Evolutionary conservation across 2,113 vertebrate genomes (phyloP), one percentile per base, ranked within the genome.

Genomic region (Pyrgilauda ruficollis): DNA sequence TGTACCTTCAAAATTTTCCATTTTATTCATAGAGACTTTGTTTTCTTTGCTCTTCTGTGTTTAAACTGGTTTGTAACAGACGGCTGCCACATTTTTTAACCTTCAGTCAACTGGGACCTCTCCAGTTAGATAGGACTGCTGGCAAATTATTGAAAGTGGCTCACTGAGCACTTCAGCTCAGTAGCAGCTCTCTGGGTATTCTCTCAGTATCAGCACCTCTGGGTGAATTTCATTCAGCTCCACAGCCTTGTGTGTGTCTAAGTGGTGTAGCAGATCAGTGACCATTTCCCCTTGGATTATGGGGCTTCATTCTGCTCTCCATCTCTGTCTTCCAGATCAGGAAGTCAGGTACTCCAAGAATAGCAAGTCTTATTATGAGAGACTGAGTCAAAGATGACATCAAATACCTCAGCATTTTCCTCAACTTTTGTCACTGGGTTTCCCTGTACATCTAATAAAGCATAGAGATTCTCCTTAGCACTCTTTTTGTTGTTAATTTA

Each of bases 61-160:
- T 74, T 74, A n/a, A 47, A 64, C n/a, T 3, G 4, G 3, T 27
- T 63, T 0, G 0, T 39, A 47, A 55, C 9, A 28, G n/a, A 64
- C 23, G 18, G 22, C 18, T 61, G 46, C 33, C 19, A 33, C 18
- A 22, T 61, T 68, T 44, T 5, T 33, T 46, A 69, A 33, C 46
- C 17, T 77, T 43, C 39, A 23, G 11, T 61, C 39, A 46, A 15
- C 46, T 61, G 46, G 15, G 28, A 39, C 27, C 33, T 69, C 18
- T 37, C 28, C 39, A 33, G 18, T 33, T 37, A 61, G 37, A 50
- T 17, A 68, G 28, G 27, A 52, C 10, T 59, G 27, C 27, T 61
- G 39, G 28, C 19, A 61, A 62, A 62, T 46, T 53, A 28, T 28
- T 87, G 33, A 15, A 46, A 69, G 39, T 20, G 50, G 46, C 47